A percentile compares a stretch with the other conserved stretches of the same genome.
phyloP scores from a whole-genome alignment of 2,888 invertebrate species.

The Thymelicus lineola region DNA sequence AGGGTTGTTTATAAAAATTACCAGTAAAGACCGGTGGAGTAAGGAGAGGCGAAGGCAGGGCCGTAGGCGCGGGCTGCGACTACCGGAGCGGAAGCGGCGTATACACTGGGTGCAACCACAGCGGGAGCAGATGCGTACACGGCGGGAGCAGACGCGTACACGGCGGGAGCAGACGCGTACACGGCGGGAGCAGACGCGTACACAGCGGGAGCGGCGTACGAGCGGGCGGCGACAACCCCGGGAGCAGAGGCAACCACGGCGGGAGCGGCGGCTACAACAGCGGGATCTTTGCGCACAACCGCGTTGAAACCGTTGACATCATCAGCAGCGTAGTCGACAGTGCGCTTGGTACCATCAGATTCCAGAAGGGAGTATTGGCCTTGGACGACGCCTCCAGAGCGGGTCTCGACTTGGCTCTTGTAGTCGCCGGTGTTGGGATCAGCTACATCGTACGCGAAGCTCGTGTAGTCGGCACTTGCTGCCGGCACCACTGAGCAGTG shows the following conservation, averaged over 20 bases:
- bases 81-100: no score
- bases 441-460: conserved; percentile 84
- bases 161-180: conserved; percentile 50
- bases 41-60: conserved; percentile 44
- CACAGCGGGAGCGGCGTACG: conserved; percentile 46
- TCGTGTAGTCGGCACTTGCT: conserved; percentile 79
- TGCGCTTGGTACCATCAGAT: conserved; percentile 83
- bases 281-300: conserved; percentile 82
- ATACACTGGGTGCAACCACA: conserved; percentile 45
- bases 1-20: conserved; percentile 38
- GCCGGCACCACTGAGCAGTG: conserved; percentile 77
- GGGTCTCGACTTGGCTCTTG: conserved; percentile 84
- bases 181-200: no score
- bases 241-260: conserved; percentile 53
- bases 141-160: conserved; percentile 57
- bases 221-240: conserved; percentile 48
- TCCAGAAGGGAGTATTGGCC: conserved; percentile 85
- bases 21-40: conserved; percentile 28
- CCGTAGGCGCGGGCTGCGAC: conserved; percentile 45
- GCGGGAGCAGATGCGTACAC: conserved; percentile 51
- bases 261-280: conserved; percentile 62
- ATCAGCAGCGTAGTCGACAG: conserved; percentile 85
- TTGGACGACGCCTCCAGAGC: conserved; percentile 79
- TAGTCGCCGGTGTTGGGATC: conserved; percentile 85
- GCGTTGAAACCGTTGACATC: conserved; percentile 85